phyloP scores from a whole-genome alignment of 2,888 invertebrate genomes.

The Lobophora halterata region DNA sequence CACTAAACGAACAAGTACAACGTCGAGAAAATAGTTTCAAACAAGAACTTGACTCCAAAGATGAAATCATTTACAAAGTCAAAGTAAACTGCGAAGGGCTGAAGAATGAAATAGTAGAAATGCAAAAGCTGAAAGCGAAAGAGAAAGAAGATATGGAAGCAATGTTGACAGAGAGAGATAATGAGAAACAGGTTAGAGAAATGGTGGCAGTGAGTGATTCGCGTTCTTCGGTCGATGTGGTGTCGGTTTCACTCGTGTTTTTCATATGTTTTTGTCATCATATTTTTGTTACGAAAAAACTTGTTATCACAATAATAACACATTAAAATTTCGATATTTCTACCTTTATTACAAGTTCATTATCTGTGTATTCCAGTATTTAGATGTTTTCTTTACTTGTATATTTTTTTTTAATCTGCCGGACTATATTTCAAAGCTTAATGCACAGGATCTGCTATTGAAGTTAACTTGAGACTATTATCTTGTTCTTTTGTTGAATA shows the following conservation, averaged over 20 bases:
- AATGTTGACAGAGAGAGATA: conserved; percentile 47
- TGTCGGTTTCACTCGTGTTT: conserved; percentile 18
- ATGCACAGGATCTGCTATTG: too few species aligned
- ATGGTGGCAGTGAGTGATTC: conserved; percentile 32
- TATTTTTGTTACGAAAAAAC: too few species aligned
- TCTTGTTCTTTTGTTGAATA: too few species aligned
- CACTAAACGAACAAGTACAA: conserved; percentile 43
- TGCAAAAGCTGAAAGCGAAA: conserved; percentile 44
- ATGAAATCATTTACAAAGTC: conserved; percentile 38
- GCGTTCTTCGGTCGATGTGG: conserved; percentile 24
- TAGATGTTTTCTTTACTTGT: too few species aligned
- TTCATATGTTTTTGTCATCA: conserved; percentile 2
- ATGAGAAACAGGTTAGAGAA: conserved; percentile 62
- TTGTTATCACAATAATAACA: too few species aligned
- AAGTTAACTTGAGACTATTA: too few species aligned
- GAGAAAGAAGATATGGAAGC: conserved; percentile 51
- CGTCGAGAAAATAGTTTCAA: conserved; percentile 36
- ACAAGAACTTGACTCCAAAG: conserved; percentile 41
- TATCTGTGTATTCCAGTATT: too few species aligned
- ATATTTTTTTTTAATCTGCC: too few species aligned
- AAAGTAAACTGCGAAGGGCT: conserved; percentile 41
- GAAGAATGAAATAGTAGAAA: conserved; percentile 44
- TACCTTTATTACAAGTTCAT: too few species aligned
- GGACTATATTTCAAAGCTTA: too few species aligned
- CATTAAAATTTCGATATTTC: too few species aligned